Percentiles rank a stretch among this genome's conserved stretches.
Evolutionary conservation across 2,113 vertebrate genomes (phyloP).

Genomic region (Oncorhynchus keta): DNA sequence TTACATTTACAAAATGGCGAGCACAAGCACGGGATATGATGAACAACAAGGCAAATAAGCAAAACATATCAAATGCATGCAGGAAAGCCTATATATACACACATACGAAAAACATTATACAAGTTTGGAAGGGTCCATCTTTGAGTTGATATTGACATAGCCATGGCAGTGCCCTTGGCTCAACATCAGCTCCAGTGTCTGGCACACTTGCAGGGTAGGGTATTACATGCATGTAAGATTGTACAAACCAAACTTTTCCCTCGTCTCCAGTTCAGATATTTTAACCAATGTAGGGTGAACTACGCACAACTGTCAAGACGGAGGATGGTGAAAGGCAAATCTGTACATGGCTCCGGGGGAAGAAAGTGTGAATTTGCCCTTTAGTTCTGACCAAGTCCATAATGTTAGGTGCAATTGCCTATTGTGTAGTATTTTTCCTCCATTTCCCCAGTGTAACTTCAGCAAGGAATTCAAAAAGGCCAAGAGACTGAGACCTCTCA

Average conservation of each 20-base stretch:
- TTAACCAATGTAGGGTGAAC: conserved; percentile 41
- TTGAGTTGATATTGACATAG: background rate
- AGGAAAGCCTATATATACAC: conserved; percentile 50
- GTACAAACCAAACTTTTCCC: conserved; percentile 14
- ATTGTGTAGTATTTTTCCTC: conserved; percentile 31
- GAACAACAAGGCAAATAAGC: conserved; percentile 53
- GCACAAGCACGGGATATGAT: conserved; percentile 41
- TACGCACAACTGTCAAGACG: conserved; percentile 49
- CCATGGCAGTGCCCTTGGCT: conserved; percentile 3
- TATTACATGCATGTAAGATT: conserved; percentile 16
- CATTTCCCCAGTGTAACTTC: conserved; percentile 54
- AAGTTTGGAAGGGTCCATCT: background rate
- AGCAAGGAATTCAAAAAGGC: conserved; percentile 67
- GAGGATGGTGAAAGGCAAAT: conserved; percentile 54
- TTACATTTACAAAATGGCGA: conserved; percentile 24
- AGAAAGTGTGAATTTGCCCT: conserved; percentile 29
- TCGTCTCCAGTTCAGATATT: conserved; percentile 17
- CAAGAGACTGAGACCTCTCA: conserved; percentile 68
- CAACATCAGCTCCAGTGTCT: conserved; percentile 13
- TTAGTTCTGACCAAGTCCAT: conserved; percentile 46
- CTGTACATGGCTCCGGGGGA: conserved; percentile 16
- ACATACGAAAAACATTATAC: conserved; percentile 25
- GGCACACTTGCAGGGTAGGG: background rate
- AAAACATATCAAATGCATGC: conserved; percentile 39
- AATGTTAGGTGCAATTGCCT: conserved; percentile 34